phyloP scores from a whole-genome alignment of 2,888 invertebrate genomes.

The Trichopoda pennipes region DNA sequence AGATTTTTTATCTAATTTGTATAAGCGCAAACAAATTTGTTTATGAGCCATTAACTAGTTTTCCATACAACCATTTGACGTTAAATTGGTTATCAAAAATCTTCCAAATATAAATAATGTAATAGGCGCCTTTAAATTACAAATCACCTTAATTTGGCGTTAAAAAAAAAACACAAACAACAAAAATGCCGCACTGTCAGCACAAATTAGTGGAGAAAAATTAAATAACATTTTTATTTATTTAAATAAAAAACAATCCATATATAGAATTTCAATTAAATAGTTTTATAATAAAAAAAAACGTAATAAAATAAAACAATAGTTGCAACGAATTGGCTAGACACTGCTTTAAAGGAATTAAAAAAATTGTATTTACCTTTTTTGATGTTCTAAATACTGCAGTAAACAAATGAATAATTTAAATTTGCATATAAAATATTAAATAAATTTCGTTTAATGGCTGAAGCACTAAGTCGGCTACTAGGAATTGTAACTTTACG shows the following conservation, averaged over 20 bases:
- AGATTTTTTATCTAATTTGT: conserved; percentile 29
- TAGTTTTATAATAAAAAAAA: conserved; percentile 13
- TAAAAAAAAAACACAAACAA: not conserved
- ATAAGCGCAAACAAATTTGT: conserved; percentile 13
- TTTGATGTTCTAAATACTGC: no score
- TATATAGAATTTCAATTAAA: conserved; percentile 45
- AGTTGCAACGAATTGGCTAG: conserved; percentile 23
- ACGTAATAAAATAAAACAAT: conserved; percentile 10
- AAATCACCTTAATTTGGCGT: conserved; percentile 46
- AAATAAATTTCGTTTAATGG: no score
- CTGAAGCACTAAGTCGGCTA: no score
- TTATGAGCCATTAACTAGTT: conserved; percentile 5
- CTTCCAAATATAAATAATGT: conserved; percentile 7
- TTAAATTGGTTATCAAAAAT: conserved; percentile 22
- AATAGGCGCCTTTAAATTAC: conserved; percentile 47
- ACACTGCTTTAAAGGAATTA: conserved; percentile 2
- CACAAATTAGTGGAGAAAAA: conserved; percentile 12
- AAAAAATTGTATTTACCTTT: not conserved
- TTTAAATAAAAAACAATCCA: conserved; percentile 22
- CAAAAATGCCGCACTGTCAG: conserved; percentile 43
- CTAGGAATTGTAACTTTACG: no score
- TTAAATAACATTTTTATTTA: conserved; percentile 37
- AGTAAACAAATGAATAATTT: no score
- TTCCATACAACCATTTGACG: conserved; percentile 5
- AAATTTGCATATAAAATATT: no score